Evolutionary conservation across 2,797 vertebrate species (phyloP).

Genomic region (Pangasius krempfi): DNA sequence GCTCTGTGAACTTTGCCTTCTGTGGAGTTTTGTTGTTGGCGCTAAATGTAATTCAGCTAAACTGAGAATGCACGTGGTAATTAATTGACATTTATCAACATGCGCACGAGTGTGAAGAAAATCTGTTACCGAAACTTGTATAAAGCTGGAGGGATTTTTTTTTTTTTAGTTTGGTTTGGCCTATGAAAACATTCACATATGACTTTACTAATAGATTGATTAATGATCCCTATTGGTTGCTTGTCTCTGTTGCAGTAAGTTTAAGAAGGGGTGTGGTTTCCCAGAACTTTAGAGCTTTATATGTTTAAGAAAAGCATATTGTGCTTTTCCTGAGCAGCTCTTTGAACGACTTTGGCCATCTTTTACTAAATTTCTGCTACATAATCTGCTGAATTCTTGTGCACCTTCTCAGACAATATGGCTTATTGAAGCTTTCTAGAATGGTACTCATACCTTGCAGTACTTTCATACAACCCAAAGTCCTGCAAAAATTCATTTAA

Average conservation of each 20-base stretch:
- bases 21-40: not conserved
- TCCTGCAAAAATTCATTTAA: not conserved
- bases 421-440: not conserved
- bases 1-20: not conserved
- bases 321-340: not conserved
- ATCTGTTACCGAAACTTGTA: too few species aligned
- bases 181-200: not conserved
- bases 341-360: not conserved
- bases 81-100: not conserved
- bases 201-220: not conserved
- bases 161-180: not conserved
- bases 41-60: not conserved
- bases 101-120: not conserved
- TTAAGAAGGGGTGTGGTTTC: not conserved
- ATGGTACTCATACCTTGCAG: not conserved
- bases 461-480: not conserved
- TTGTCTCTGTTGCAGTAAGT: not conserved
- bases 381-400: not conserved
- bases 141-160: too few species aligned
- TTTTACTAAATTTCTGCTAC: not conserved
- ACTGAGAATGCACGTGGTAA: not conserved
- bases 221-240: too few species aligned
- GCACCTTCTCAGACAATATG: not conserved
- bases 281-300: not conserved
- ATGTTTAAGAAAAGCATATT: not conserved